Evolutionary conservation across 2,797 vertebrate genomes (phyloP).

Genomic region (Anguilla marmorata): DNA sequence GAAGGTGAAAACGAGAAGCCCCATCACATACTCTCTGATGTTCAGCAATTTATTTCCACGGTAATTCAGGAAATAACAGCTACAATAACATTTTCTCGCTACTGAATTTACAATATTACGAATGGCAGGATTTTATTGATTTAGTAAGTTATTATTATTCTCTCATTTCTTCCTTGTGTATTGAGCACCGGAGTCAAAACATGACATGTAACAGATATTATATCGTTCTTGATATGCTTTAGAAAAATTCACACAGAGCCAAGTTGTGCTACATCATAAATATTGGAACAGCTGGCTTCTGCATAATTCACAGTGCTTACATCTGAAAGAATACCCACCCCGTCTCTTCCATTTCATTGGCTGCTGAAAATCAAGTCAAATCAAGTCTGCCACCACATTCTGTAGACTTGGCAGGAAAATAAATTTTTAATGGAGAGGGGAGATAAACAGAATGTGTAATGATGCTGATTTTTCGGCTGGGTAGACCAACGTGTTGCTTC

Average conservation of each 20-base stretch:
- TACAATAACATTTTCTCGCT: not conserved
- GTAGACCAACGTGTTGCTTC: slow-evolving; percentile 54
- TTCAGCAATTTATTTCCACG: not conserved
- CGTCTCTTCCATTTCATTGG: slow-evolving; percentile 58
- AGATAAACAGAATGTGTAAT: slow-evolving; percentile 61
- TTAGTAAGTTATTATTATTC: slow-evolving; percentile 29
- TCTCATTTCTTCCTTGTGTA: slow-evolving; percentile 22
- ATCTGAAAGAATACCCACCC: slow-evolving; percentile 65
- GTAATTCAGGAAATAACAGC: slow-evolving; percentile 30
- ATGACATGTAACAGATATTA: slow-evolving; percentile 41
- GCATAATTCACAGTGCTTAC: slow-evolving; percentile 71
- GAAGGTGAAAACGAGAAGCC: slow-evolving; percentile 47
- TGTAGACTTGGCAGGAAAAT: slow-evolving; percentile 52
- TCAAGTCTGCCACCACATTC: slow-evolving; percentile 54
- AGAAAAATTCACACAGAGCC: slow-evolving; percentile 57
- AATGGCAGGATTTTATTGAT: not conserved
- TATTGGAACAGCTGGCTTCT: slow-evolving; percentile 65
- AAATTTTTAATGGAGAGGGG: slow-evolving; percentile 64
- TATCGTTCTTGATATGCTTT: slow-evolving; percentile 46
- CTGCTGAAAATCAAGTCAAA: slow-evolving; percentile 55
- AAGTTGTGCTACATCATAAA: slow-evolving; percentile 55
- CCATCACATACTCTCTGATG: not conserved
- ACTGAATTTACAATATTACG: slow-evolving; percentile 45
- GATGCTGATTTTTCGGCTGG: slow-evolving; percentile 62
- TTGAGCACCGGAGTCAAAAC: slow-evolving; percentile 30